Evolutionary conservation across 2,113 vertebrate species (phyloP).

Genomic region (Tetraodon nigroviridis): DNA sequence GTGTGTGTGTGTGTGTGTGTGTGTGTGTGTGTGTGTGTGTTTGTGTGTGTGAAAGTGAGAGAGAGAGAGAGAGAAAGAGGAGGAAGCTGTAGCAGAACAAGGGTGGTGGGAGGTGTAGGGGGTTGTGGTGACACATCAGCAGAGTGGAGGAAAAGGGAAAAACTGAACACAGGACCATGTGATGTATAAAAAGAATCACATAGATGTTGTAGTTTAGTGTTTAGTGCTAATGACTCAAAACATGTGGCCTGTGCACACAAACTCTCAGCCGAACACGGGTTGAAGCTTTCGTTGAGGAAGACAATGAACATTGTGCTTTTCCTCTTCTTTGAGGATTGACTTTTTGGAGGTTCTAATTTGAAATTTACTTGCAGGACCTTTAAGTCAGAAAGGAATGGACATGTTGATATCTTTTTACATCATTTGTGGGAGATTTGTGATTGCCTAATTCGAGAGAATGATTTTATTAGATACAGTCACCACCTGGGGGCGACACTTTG

Average conservation of each 20-base stretch:
- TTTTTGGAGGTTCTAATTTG: too few species aligned
- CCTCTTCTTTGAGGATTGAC: background rate
- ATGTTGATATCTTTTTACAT: conserved; percentile 1
- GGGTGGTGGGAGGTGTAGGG: conserved; percentile 1
- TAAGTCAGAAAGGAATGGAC: background rate
- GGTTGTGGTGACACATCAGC: conserved; percentile 67
- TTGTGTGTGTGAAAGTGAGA: conserved; percentile 19
- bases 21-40: conserved; percentile 3
- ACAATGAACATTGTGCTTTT: conserved; percentile 2
- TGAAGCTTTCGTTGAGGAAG: conserved; percentile 1
- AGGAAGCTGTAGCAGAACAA: conserved; percentile 25
- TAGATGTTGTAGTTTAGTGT: conserved; percentile 23
- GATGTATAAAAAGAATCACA: conserved; percentile 18
- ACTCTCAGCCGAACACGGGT: conserved; percentile 4
- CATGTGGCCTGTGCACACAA: background rate
- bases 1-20: conserved; percentile 7
- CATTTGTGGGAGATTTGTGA: conserved; percentile 3
- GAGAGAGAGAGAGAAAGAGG: conserved; percentile 1
- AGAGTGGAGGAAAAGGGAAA: conserved; percentile 27
- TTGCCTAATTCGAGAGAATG: background rate
- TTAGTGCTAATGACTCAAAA: conserved; percentile 24
- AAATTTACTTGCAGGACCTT: too few species aligned
- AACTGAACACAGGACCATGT: background rate
- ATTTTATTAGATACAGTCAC: conserved; percentile 1
- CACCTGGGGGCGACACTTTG: conserved; percentile 36